A percentile compares a stretch with the other conserved stretches of the same genome.
These are phyloP conservation scores for Hippocampus mohnikei DNA, from an alignment of 2,113 vertebrate species.

Conservation along the genomic window DNA sequence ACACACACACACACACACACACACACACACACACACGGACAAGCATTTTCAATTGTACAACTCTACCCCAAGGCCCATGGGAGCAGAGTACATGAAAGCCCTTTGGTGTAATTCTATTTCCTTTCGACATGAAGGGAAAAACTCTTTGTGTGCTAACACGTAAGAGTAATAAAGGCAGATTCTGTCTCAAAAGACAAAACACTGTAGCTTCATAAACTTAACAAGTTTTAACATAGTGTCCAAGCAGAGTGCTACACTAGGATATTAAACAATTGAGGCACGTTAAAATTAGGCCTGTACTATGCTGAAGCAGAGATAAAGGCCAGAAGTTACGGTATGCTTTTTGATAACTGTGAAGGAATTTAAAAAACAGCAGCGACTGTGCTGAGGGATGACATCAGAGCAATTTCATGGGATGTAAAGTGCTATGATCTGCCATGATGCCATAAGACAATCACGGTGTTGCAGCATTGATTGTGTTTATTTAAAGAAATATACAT, in stretches of 20 bases:
- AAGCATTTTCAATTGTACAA: constrained; percentile 25
- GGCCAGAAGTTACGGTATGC: no score
- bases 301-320: no score
- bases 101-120: constrained; percentile 46
- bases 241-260: background rate
- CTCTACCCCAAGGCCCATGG: constrained; percentile 18
- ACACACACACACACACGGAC: constrained; percentile 6
- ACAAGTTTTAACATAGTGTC: background rate
- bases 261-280: no score
- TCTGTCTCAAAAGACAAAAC: background rate
- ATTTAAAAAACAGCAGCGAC: no score
- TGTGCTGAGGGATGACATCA: no score
- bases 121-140: constrained; percentile 13
- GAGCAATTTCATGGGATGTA: no score
- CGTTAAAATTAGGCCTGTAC: no score
- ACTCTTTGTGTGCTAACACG: background rate
- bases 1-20: background rate
- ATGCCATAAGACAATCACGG: no score
- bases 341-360: no score
- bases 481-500: no score
- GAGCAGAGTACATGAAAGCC: constrained; percentile 43
- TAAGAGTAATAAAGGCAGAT: background rate
- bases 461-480: no score
- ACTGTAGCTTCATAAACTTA: background rate
- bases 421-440: no score